Percentiles rank a stretch among this genome's conserved stretches.
These are phyloP conservation scores for Eilema caniola DNA, from an alignment of 2,888 invertebrate species.

Conservation along the genomic window DNA sequence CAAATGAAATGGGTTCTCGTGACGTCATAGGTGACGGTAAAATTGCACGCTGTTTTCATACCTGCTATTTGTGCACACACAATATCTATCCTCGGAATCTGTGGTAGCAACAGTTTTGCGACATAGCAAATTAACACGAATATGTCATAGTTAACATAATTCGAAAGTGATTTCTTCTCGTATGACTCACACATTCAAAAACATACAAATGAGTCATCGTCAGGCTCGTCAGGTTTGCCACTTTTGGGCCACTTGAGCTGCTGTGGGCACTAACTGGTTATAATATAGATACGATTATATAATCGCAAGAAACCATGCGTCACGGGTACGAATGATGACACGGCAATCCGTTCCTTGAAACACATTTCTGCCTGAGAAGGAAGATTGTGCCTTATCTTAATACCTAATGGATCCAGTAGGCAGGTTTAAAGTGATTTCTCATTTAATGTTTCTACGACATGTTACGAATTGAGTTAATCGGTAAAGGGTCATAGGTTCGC, in stretches of 20 bases:
- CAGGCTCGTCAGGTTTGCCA: slow-evolving; percentile 45
- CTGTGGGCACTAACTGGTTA: slow-evolving; percentile 42
- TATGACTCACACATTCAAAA: slow-evolving; percentile 56
- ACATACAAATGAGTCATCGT: slow-evolving; percentile 54
- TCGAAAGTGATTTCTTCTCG: slow-evolving; percentile 61
- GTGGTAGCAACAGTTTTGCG: slow-evolving; percentile 1
- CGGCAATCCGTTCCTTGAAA: slow-evolving; percentile 8
- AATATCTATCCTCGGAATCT: background rate
- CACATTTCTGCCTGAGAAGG: slow-evolving; percentile 3
- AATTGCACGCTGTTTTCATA: background rate
- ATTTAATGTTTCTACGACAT: background rate
- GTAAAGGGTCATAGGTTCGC: background rate
- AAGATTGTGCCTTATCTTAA: background rate
- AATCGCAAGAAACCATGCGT: slow-evolving; percentile 42
- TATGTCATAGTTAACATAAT: slow-evolving; percentile 30
- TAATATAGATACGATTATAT: slow-evolving; percentile 38
- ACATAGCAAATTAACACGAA: slow-evolving; percentile 31
- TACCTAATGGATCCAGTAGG: background rate
- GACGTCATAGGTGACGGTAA: too few species aligned
- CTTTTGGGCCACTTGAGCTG: slow-evolving; percentile 54
- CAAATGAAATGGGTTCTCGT: too few species aligned
- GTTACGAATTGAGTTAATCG: background rate
- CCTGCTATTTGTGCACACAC: background rate
- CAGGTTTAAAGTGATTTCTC: background rate
- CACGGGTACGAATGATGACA: slow-evolving; percentile 26